phyloP scores from a whole-genome alignment of 2,888 invertebrate genomes.

The Pocota personata region DNA sequence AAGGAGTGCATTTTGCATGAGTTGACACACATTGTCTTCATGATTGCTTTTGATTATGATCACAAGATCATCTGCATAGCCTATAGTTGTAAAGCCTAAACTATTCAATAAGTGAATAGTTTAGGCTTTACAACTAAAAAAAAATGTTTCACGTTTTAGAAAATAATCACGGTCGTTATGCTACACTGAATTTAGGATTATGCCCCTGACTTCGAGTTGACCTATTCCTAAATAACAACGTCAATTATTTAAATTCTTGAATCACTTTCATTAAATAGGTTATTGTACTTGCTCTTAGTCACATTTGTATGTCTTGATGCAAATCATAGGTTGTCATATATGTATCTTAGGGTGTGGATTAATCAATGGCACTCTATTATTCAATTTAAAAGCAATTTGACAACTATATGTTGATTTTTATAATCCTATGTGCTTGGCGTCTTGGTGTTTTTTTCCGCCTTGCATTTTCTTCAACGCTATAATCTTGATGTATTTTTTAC shows the following conservation, averaged over 20 bases:
- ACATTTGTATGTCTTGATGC: neutral
- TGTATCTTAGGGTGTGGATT: conserved; percentile 16
- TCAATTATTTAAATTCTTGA: conserved; percentile 24
- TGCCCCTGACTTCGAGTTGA: conserved; percentile 17
- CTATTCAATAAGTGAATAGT: too few relatives aligned
- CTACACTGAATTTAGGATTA: neutral
- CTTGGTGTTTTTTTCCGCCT: neutral
- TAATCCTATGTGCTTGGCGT: neutral
- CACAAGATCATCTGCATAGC: too few relatives aligned
- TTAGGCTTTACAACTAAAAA: too few relatives aligned
- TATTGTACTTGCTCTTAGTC: conserved; percentile 19
- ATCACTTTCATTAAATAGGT: conserved; percentile 27
- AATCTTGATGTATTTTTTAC: neutral
- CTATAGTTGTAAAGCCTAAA: too few relatives aligned
- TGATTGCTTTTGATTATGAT: too few relatives aligned
- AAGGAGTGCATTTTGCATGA: too few relatives aligned
- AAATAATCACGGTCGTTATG: neutral
- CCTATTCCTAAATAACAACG: conserved; percentile 11
- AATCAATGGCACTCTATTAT: conserved; percentile 45
- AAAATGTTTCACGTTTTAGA: neutral
- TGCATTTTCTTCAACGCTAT: neutral
- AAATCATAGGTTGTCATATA: neutral
- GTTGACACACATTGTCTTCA: too few relatives aligned
- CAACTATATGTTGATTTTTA: conserved; percentile 17
- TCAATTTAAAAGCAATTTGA: conserved; percentile 49